A percentile compares a stretch with the other conserved stretches of the same genome.
These are phyloP conservation scores for Formica selysi DNA, from an alignment of 1,140 invertebrate genomes.

Conservation along the genomic window DNA sequence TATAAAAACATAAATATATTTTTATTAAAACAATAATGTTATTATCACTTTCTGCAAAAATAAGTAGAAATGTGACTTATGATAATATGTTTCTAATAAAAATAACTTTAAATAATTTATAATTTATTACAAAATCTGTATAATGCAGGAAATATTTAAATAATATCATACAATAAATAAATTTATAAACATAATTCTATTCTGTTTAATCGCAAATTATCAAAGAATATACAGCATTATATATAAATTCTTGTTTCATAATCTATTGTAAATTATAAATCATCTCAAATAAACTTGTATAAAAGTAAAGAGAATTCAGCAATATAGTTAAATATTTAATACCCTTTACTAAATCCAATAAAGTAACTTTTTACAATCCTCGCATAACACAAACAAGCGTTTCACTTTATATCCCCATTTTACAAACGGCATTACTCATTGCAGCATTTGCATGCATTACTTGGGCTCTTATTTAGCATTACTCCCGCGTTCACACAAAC, in stretches of 20 bases:
- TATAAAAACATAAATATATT: too few relatives aligned
- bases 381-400: background rate
- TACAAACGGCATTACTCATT: conserved; percentile 36
- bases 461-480: conserved; percentile 43
- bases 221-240: background rate
- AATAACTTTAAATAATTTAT: background rate
- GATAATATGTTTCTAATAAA: background rate
- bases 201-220: too few relatives aligned
- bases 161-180: too few relatives aligned
- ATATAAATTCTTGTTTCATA: background rate
- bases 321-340: background rate
- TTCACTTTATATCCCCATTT: background rate
- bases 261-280: background rate
- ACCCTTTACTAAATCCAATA: background rate
- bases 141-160: too few relatives aligned
- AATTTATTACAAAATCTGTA: background rate
- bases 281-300: too few relatives aligned
- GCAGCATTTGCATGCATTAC: conserved; percentile 40
- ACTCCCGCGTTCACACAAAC: conserved; percentile 35
- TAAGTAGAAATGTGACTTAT: background rate
- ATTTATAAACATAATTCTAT: too few relatives aligned
- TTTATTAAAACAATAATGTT: background rate
- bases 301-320: background rate
- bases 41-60: background rate
- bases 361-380: background rate